These are phyloP conservation scores for Auanema freiburgensis DNA, from an alignment of 2,888 invertebrate species.

Conservation along the genomic window DNA sequence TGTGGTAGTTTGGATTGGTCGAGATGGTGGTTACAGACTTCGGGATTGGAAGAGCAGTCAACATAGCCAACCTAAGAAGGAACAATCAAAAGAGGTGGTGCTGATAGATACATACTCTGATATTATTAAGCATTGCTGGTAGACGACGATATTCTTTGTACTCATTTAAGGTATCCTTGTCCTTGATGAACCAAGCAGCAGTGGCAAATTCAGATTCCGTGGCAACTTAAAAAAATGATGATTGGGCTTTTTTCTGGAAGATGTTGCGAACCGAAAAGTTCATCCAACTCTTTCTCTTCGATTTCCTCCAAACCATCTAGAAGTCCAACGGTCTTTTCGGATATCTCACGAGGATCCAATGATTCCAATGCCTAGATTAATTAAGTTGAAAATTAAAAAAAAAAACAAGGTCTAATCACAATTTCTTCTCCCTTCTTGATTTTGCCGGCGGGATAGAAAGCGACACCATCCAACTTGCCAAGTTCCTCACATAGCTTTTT, in stretches of 20 bases:
- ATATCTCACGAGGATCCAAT: conserved; percentile 70
- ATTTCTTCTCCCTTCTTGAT: conserved; percentile 36
- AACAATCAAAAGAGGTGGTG: neutral
- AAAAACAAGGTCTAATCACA: conserved; percentile 20
- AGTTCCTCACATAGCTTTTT: conserved; percentile 68
- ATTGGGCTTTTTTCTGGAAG: neutral
- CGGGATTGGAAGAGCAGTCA: conserved; percentile 65
- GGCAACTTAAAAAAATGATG: neutral
- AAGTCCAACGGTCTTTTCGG: conserved; percentile 71
- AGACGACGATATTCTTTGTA: conserved; percentile 31
- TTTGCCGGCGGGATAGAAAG: conserved; percentile 64
- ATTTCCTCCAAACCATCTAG: conserved; percentile 73
- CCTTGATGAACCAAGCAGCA: conserved; percentile 36
- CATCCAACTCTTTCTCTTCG: conserved; percentile 72
- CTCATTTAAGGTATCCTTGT: conserved; percentile 24
- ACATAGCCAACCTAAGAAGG: conserved; percentile 64
- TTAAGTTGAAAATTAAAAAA: neutral
- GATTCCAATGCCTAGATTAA: conserved; percentile 64
- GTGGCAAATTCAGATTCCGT: conserved; percentile 20
- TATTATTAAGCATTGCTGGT: conserved; percentile 21
- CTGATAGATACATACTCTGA: conserved; percentile 3
- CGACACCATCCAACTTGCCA: conserved; percentile 57
- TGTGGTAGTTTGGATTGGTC: conserved; percentile 71
- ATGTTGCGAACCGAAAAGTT: conserved; percentile 32
- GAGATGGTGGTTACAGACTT: conserved; percentile 66